Percentiles rank a stretch among this genome's conserved stretches.
phyloP scores from a whole-genome alignment of 1,140 invertebrate species.

The Drosophila sucinea region DNA sequence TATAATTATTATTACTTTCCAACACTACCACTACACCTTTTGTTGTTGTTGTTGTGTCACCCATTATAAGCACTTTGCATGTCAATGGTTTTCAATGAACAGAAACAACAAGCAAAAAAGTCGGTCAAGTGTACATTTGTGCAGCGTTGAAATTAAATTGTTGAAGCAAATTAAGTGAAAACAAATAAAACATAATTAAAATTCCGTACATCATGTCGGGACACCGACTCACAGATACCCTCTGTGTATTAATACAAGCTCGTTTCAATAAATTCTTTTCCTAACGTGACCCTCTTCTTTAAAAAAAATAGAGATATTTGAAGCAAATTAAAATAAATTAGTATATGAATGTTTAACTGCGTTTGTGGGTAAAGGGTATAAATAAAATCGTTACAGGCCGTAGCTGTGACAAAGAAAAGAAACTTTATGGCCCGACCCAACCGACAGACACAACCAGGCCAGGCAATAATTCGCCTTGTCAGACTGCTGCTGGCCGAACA shows the following conservation, averaged over 20 bases:
- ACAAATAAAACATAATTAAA: conserved; percentile 74
- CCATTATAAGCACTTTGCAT: conserved; percentile 44
- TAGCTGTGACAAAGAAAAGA: neutral
- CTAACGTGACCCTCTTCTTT: too few relatives aligned
- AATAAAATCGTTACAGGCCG: too few relatives aligned
- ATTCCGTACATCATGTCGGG: conserved; percentile 22
- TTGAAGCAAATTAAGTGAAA: conserved; percentile 73
- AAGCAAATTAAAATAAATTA: too few relatives aligned
- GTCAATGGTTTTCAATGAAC: conserved; percentile 43
- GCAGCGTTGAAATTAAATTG: conserved; percentile 67
- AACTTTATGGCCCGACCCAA: neutral
- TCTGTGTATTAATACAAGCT: too few relatives aligned
- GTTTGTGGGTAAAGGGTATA: too few relatives aligned
- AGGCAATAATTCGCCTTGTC: conserved; percentile 32
- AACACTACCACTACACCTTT: neutral
- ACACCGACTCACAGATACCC: neutral
- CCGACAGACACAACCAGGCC: conserved; percentile 34
- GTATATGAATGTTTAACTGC: too few relatives aligned
- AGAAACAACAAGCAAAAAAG: conserved; percentile 41
- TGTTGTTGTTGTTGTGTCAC: neutral
- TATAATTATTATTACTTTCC: too few relatives aligned
- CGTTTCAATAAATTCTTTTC: too few relatives aligned
- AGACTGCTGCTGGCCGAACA: conserved; percentile 34
- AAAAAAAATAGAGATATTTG: too few relatives aligned
- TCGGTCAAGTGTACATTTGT: conserved; percentile 65